Evolutionary conservation across 35 echinoderm and acorn worm species (phyloP).

Genomic region (Heliocidaris erythrogramma): DNA sequence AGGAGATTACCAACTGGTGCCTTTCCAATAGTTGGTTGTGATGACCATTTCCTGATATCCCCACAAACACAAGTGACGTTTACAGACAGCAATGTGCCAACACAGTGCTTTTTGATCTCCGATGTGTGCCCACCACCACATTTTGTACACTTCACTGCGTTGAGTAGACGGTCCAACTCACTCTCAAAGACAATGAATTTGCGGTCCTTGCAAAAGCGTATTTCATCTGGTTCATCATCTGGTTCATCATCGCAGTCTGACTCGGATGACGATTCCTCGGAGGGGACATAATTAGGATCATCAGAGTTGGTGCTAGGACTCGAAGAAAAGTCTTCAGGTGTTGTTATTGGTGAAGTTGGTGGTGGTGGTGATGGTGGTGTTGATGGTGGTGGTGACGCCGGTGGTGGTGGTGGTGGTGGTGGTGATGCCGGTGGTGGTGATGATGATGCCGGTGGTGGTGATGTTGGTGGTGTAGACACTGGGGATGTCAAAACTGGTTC

Average conservation of each 20-base stretch:
- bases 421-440: too few relatives aligned
- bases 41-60: slow-evolving; percentile 11
- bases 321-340: too few relatives aligned
- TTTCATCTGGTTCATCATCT: not conserved
- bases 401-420: too few relatives aligned
- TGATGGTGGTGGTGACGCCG: too few relatives aligned
- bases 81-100: slow-evolving; percentile 31
- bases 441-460: too few relatives aligned
- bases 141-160: slow-evolving; percentile 20
- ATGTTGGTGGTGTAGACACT: too few relatives aligned
- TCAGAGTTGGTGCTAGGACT: too few relatives aligned
- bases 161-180: not conserved
- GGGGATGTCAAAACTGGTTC: too few relatives aligned
- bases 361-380: too few relatives aligned
- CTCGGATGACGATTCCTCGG: not conserved
- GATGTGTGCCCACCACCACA: not conserved
- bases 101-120: slow-evolving; percentile 14
- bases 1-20: slow-evolving; percentile 66
- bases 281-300: not conserved
- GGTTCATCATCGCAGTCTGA: not conserved
- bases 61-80: slow-evolving; percentile 1
- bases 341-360: too few relatives aligned
- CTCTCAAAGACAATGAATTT: slow-evolving; percentile 53
- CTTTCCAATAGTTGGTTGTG: slow-evolving; percentile 55
- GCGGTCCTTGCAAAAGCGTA: not conserved